Base-by-base conservation (phyloP, 1,140 invertebrate species). In the Brachionus manjavacas region DNA sequence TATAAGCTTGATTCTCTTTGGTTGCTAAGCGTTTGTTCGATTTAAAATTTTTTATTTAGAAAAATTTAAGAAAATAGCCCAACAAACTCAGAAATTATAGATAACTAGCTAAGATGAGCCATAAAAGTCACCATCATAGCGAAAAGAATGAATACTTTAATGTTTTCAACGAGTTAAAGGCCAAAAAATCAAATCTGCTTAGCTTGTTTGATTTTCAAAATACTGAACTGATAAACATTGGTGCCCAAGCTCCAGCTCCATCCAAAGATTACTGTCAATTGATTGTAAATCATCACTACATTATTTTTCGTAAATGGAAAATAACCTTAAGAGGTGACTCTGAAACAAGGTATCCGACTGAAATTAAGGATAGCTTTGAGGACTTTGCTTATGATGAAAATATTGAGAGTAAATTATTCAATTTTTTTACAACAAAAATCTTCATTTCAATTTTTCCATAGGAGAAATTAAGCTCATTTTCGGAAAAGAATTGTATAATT, bases 251-350 rank as follows among this genome's bases (percentile, higher is more conserved):
- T 31, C 60, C 60, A 49, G 20, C 81, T 28, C 81, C 81, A 25
- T 70, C 60, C n/a, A 83, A 83, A 83, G 81, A 83, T 20, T 83
- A 83, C 46, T 68, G 68, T 35, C 81, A 83, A 72, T 20, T 83
- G 49, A 64, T 81, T 12, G 4, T 81, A n/a, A 55, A 41, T 35
- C 28, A 46, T 70, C 12, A 83, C 16, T 16, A 83, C 46, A 23
- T 46, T 9, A 83, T 68, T 52, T 60, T 83, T 39, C 31, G 81
- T 7, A 12, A 64, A 46, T 83, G 81, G 81, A 68, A 72, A 46
- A 60, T 83, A 49, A 70, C 81, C 14, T 49, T 83, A n/a, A 52
- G 68, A 46, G 23, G 41, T 16, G 52, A 68, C 43, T 68, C 60
- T 31, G 81, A 68, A 23, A 46, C 60, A 35, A 46, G 60, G 25